phyloP scores from a whole-genome alignment of 2,113 vertebrate genomes.

The Ageneiosus marmoratus region DNA sequence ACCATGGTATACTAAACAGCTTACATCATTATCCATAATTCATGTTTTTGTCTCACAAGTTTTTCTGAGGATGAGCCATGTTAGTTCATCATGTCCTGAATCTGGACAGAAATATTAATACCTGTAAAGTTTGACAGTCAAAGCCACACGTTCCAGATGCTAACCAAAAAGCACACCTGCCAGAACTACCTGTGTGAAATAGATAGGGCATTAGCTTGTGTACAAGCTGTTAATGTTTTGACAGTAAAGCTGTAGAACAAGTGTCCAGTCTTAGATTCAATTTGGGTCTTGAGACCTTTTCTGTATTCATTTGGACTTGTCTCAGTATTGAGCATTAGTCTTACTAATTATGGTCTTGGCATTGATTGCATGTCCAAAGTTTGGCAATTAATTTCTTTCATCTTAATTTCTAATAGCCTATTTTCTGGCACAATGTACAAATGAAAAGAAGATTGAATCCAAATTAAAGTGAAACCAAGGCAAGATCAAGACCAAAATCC shows the following conservation, averaged over 20 bases:
- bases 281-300: neutral
- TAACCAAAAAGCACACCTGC: neutral
- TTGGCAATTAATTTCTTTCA: neutral
- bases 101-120: neutral
- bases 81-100: neutral
- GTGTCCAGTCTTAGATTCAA: neutral
- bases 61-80: neutral
- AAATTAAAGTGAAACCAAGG: neutral
- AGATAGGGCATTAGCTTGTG: conserved; percentile 70
- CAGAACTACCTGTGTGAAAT: conserved; percentile 52
- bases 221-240: conserved; percentile 71
- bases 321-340: neutral
- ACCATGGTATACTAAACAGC: neutral
- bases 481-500: neutral
- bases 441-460: neutral
- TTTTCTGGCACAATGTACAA: neutral
- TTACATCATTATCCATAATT: neutral
- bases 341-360: neutral
- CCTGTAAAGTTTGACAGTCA: neutral
- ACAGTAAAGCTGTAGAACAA: neutral
- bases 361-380: neutral
- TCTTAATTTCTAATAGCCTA: neutral
- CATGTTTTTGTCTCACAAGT: neutral
- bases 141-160: neutral
- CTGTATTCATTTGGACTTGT: neutral